phyloP scores from a whole-genome alignment of 1,140 invertebrate species.

The Zophobas morio region DNA sequence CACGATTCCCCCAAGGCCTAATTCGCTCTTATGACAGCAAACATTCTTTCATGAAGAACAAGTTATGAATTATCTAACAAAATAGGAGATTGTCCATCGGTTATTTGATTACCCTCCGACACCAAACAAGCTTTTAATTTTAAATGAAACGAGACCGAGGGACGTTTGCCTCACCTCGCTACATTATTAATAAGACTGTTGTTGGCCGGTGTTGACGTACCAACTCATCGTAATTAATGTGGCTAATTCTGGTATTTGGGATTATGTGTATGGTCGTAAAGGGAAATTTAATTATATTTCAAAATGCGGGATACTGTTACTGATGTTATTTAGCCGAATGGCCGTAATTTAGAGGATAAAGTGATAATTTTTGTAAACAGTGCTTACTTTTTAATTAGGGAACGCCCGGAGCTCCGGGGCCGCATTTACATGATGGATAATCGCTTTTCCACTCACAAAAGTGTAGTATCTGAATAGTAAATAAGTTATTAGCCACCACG shows the following conservation, averaged over 20 bases:
- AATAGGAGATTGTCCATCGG: constrained; percentile 37
- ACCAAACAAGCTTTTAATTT: constrained; percentile 42
- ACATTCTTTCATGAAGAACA: constrained; percentile 35
- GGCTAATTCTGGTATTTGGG: constrained; percentile 12
- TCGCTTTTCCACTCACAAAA: no score
- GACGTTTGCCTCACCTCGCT: constrained; percentile 16
- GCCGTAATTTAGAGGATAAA: constrained; percentile 15
- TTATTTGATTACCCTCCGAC: constrained; percentile 38
- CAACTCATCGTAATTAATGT: constrained; percentile 38
- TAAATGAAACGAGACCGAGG: constrained; percentile 36
- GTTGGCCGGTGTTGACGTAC: constrained; percentile 23
- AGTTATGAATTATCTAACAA: constrained; percentile 40
- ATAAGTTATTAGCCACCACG: no score
- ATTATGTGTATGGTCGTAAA: constrained; percentile 10
- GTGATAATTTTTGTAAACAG: neutral
- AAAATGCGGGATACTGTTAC: constrained; percentile 6
- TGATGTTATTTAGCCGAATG: constrained; percentile 23
- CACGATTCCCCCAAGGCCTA: constrained; percentile 30
- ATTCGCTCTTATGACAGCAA: constrained; percentile 41
- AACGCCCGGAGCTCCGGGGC: no score
- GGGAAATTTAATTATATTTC: constrained; percentile 23
- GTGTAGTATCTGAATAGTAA: no score
- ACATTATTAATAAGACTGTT: constrained; percentile 37
- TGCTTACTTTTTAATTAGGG: no score
- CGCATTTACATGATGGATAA: no score